phyloP scores from a whole-genome alignment of 2,888 invertebrate genomes.

The Euplexia lucipara region DNA sequence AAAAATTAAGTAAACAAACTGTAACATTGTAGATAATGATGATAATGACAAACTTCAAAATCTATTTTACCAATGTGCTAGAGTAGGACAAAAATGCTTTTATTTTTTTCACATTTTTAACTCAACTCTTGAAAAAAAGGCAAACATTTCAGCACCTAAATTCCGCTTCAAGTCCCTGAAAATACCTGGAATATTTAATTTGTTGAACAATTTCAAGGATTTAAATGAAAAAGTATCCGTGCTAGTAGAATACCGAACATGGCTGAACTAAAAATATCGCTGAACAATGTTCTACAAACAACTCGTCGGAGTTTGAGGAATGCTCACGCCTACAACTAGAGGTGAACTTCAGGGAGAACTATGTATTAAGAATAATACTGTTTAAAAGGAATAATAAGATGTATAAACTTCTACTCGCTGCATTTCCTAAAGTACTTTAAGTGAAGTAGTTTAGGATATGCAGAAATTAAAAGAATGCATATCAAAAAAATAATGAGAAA shows the following conservation, averaged over 20 bases:
- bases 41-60: too few species aligned
- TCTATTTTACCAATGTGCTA: not conserved
- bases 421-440: not conserved
- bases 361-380: not conserved
- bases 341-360: not conserved
- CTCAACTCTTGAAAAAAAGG: not conserved
- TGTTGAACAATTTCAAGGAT: constrained; percentile 40
- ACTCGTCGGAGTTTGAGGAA: constrained; percentile 15
- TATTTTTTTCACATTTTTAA: not conserved
- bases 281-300: constrained; percentile 25
- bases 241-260: constrained; percentile 34
- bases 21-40: too few species aligned
- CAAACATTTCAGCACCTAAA: constrained; percentile 2
- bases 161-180: not conserved
- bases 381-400: not conserved
- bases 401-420: not conserved
- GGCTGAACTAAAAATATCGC: constrained; percentile 37
- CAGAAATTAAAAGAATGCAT: too few species aligned
- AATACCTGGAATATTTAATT: constrained; percentile 27
- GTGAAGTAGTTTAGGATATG: not conserved
- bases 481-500: too few species aligned
- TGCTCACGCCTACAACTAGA: not conserved
- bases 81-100: not conserved
- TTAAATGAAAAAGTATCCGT: constrained; percentile 32
- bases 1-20: too few species aligned